Conservation (phyloP, 2,113 vertebrate species). For the Podocnemis expansa region DNA sequence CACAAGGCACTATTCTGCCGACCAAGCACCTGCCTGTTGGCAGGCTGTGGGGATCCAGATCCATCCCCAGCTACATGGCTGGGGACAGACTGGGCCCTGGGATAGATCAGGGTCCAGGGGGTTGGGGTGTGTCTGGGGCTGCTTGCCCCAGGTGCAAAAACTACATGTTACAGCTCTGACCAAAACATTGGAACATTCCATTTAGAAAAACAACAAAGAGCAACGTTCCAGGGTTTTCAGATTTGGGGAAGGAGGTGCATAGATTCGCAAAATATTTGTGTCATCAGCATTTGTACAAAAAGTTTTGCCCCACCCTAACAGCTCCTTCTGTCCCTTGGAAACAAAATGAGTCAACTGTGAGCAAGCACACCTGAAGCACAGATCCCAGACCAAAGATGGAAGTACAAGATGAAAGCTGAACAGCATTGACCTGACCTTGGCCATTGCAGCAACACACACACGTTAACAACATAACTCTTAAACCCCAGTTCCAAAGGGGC, state of each 20-base stretch:
- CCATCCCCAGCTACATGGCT: too few species aligned
- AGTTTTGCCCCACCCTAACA: neutral
- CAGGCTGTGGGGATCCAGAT: too few species aligned
- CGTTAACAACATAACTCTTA: constrained; percentile 26
- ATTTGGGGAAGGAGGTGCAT: too few species aligned
- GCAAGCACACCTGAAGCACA: constrained; percentile 16
- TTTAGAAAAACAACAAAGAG: neutral
- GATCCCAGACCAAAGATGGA: neutral
- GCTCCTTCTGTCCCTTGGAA: neutral
- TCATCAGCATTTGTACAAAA: neutral
- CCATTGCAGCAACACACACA: constrained; percentile 16
- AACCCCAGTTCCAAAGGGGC: too few species aligned
- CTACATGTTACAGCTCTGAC: too few species aligned
- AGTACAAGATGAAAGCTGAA: constrained; percentile 48
- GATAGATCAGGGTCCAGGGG: too few species aligned
- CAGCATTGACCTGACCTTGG: constrained; percentile 22
- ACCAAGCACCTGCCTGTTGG: too few species aligned
- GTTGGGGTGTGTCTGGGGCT: too few species aligned
- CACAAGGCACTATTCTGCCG: too few species aligned
- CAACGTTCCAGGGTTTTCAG: neutral
- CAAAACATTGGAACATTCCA: neutral
- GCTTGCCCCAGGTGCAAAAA: too few species aligned
- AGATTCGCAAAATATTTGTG: neutral
- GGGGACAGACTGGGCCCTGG: too few species aligned
- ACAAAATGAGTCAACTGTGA: neutral